phyloP scores from a whole-genome alignment of 2,113 vertebrate species.

The Donacobius atricapilla region DNA sequence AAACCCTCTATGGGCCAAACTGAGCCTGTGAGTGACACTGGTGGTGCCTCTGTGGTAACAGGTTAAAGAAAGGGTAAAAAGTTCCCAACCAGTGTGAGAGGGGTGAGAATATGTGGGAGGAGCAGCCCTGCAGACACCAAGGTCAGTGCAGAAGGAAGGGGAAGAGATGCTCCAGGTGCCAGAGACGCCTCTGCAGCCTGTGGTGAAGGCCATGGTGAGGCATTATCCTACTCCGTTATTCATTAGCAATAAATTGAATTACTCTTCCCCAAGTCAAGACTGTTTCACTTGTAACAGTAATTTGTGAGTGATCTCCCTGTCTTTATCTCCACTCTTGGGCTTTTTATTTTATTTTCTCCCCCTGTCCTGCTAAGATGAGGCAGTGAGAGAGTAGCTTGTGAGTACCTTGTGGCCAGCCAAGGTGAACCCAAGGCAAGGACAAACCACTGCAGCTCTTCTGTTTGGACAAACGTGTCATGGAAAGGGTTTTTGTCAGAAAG shows the following conservation, averaged over 20 bases:
- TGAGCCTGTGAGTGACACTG: background rate
- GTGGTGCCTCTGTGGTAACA: background rate
- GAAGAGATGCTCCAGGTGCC: background rate
- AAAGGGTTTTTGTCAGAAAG: background rate
- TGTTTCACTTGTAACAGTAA: background rate
- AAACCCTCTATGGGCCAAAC: fast-evolving
- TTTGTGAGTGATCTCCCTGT: background rate
- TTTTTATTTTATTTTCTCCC: background rate
- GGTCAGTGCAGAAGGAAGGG: background rate
- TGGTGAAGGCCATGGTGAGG: background rate
- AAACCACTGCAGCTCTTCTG: background rate
- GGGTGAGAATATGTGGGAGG: background rate
- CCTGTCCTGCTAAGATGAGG: background rate
- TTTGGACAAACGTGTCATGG: background rate
- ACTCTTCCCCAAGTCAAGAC: background rate
- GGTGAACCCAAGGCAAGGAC: background rate
- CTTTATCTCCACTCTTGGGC: background rate
- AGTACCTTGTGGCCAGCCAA: background rate
- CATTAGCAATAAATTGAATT: background rate
- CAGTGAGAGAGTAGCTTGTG: background rate
- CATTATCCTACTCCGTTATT: background rate
- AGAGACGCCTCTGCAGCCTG: background rate
- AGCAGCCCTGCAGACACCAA: background rate
- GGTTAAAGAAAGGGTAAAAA: background rate
- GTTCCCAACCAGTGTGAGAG: background rate